phyloP scores from a whole-genome alignment of 2,888 invertebrate genomes.

The Sisyra terminalis region DNA sequence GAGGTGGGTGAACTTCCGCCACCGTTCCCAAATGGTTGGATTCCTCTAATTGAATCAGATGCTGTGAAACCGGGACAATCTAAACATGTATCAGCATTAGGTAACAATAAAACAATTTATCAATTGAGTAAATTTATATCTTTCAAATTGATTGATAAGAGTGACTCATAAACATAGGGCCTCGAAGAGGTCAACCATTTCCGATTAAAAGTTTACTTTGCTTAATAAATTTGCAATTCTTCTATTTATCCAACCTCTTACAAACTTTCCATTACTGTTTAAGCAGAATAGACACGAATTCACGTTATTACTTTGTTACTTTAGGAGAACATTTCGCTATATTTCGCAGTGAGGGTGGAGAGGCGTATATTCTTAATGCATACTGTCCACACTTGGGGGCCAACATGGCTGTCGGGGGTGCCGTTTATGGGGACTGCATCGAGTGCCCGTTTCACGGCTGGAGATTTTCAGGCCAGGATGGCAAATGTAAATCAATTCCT shows the following conservation, averaged over 20 bases:
- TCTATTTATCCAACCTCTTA: no score
- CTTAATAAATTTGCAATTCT: no score
- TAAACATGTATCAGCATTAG: conserved; percentile 45
- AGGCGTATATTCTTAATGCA: conserved; percentile 57
- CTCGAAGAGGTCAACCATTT: no score
- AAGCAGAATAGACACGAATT: no score
- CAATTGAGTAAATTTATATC: no score
- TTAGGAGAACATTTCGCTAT: conserved; percentile 53
- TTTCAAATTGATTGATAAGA: no score
- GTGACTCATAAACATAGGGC: no score
- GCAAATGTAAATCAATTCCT: conserved; percentile 59
- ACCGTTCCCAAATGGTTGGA: conserved; percentile 85
- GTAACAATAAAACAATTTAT: conserved; percentile 20
- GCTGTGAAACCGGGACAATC: conserved; percentile 38
- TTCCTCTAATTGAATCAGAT: conserved; percentile 52
- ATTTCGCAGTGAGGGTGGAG: conserved; percentile 44
- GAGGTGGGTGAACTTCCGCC: conserved; percentile 56
- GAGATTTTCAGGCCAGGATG: conserved; percentile 60
- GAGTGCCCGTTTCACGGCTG: conserved; percentile 85
- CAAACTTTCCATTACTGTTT: no score
- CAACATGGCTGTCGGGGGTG: conserved; percentile 66
- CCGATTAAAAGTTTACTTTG: no score
- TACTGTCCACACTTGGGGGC: conserved; percentile 87
- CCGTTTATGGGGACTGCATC: conserved; percentile 57
- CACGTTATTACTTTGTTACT: conserved; percentile 9